Evolutionary conservation across 1,140 invertebrate species (phyloP), one percentile per base, ranked within the genome.

Genomic region (Trichonephila clavipes): DNA sequence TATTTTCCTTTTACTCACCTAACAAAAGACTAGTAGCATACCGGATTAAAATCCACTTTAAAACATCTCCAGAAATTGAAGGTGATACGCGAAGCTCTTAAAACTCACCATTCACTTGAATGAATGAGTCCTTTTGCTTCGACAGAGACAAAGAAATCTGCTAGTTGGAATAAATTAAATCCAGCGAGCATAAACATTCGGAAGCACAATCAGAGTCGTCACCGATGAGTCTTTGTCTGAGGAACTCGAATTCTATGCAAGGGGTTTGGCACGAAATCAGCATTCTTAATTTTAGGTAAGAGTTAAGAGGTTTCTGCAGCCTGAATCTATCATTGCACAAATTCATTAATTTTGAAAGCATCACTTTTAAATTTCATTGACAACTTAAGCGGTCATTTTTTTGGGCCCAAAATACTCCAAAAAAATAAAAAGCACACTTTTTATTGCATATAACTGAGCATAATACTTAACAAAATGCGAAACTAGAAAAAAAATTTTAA

Each of bases 111-210:
- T 77, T 77, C 6, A 77, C 28, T 77, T 28, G 28, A 77, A 77
- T 77, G 72, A 77, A 40, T 28, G 72, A 77, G 18, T 77, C 72
- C 34, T 34, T 77, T 34, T 34, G 72, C 28, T 87, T 87, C 59
- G 24, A 40, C 18, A 5, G 61, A 87, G 85, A 87, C 85, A 87
- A 87, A 87, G 85, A 87, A 87, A 61, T 24, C 85, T 61, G 85
- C 14, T 87, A 24, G 61, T 87, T 34, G 61, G 85, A 87, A 87
- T 87, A 87, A 87, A 87, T 87, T 87, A 87, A 87, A 87, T 87
- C 85, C 59, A 12, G 85, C 18, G 85, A 87, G 59, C 85, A 87
- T 64, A 87, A 87, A 87, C 85, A 87, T 87, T 87, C 85, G 28
- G 59, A 87, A 62, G 59, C 59, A 87, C 85, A 87, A 87, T 87